A percentile compares a stretch with the other conserved stretches of the same genome.
Conservation (phyloP, 2,888 invertebrate species). For the Campaea margaritaria region DNA sequence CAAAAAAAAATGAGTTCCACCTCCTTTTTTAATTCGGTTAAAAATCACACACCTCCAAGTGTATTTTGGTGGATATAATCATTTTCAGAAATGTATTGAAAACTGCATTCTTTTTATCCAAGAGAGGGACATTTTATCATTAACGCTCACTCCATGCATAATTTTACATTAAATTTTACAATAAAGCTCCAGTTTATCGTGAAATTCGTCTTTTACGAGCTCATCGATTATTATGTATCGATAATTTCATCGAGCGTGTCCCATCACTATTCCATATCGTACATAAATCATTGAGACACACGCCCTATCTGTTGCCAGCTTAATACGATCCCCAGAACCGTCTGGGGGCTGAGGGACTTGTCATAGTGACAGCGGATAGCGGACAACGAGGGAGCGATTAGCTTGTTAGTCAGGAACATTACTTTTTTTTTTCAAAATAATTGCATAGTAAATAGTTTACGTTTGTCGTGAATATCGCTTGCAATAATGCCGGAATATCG, state of each 20-base stretch:
- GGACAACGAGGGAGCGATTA: conserved; percentile 1
- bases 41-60: too few species aligned
- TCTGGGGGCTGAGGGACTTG: conserved; percentile 45
- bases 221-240: conserved; percentile 28
- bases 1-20: too few species aligned
- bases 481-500: too few species aligned
- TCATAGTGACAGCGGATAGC: conserved; percentile 14
- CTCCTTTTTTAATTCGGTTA: too few species aligned
- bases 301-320: conserved; percentile 83
- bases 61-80: too few species aligned
- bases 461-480: too few species aligned
- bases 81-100: too few species aligned
- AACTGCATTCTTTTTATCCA: too few species aligned
- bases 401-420: neutral
- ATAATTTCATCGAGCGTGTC: conserved; percentile 42
- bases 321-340: conserved; percentile 77
- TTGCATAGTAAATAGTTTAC: neutral
- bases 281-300: conserved; percentile 83
- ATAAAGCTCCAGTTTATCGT: neutral
- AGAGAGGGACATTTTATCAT: too few species aligned
- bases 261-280: conserved; percentile 65
- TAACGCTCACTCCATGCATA: too few species aligned
- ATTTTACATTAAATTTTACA: too few species aligned
- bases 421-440: neutral
- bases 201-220: neutral